phyloP scores from a whole-genome alignment of 2,797 vertebrate species.

The Valencia hispanica region DNA sequence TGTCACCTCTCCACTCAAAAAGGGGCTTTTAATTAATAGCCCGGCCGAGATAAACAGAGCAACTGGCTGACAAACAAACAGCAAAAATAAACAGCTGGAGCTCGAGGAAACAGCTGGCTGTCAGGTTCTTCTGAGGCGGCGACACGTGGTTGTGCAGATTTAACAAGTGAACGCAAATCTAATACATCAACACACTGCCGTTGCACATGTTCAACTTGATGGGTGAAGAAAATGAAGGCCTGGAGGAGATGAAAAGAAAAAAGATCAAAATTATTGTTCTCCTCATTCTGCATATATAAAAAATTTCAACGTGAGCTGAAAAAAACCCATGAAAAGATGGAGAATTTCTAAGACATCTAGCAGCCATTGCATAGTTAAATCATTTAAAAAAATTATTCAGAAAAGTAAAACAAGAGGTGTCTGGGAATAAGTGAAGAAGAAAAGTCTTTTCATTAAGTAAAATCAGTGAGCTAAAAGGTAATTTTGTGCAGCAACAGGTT shows the following conservation, averaged over 20 bases:
- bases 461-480: too few species aligned
- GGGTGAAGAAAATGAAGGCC: conserved; percentile 1
- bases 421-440: too few species aligned
- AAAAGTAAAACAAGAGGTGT: too few species aligned
- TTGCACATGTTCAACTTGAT: background rate
- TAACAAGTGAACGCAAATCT: background rate
- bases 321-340: too few species aligned
- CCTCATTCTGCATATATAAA: background rate
- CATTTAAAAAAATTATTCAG: too few species aligned
- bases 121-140: background rate
- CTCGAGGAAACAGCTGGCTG: conserved; percentile 30
- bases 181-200: conserved; percentile 10
- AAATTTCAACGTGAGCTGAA: background rate
- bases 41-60: conserved; percentile 49
- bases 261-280: background rate
- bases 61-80: conserved; percentile 49
- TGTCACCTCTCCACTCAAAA: conserved; percentile 34
- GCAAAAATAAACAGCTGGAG: conserved; percentile 71
- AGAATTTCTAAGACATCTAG: too few species aligned
- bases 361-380: too few species aligned
- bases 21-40: conserved; percentile 47
- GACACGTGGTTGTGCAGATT: conserved; percentile 14
- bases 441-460: too few species aligned
- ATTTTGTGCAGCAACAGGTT: too few species aligned
- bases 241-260: conserved; percentile 1